Evolutionary conservation across 2,113 vertebrate genomes (phyloP).

Genomic region (Circaetus cinerascens): DNA sequence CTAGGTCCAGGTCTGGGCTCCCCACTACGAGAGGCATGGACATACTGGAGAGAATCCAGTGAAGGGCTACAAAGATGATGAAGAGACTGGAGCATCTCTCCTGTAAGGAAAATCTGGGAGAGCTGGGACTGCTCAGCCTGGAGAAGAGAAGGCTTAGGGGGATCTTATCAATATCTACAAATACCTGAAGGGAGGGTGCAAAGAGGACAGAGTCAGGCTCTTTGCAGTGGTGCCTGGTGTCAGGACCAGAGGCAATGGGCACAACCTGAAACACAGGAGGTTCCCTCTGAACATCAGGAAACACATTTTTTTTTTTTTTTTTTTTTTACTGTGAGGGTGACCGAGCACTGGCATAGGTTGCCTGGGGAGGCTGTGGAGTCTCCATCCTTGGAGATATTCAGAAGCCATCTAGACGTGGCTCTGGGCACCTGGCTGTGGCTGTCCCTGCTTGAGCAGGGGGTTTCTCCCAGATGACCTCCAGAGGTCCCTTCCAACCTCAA

Average conservation of each 20-base stretch:
- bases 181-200: neutral
- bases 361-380: neutral
- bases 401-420: fast-evolving
- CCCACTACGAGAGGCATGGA: fast-evolving
- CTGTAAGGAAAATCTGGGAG: neutral
- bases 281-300: neutral
- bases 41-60: neutral
- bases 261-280: neutral
- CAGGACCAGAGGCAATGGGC: neutral
- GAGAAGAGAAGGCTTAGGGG: neutral
- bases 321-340: neutral
- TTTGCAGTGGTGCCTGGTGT: neutral
- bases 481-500: neutral
- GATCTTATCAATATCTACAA: neutral
- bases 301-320: neutral
- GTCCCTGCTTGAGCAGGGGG: neutral
- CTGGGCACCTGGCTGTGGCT: fast-evolving
- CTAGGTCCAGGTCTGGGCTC: neutral
- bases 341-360: neutral
- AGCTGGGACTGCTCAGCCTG: neutral
- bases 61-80: neutral
- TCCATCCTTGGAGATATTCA: neutral
- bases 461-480: neutral
- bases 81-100: neutral
- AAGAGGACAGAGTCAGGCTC: neutral